Percentiles rank a stretch among this genome's conserved stretches.
phyloP scores from a whole-genome alignment of 2,113 vertebrate genomes.

The Pogona vitticeps region DNA sequence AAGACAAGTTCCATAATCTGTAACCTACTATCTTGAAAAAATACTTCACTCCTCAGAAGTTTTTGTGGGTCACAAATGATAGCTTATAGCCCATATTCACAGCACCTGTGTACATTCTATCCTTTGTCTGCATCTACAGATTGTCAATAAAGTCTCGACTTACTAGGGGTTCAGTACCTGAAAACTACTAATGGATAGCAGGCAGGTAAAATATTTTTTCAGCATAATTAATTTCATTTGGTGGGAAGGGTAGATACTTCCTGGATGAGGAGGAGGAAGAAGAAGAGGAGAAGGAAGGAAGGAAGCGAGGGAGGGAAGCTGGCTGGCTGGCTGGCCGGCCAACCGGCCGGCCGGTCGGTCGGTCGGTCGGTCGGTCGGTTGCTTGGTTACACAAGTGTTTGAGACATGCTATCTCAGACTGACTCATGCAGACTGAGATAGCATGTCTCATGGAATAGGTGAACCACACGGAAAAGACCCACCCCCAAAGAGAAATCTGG shows the following conservation, averaged over 20 bases:
- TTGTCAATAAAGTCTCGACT: background rate
- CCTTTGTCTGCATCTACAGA: background rate
- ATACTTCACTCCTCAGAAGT: fast-evolving
- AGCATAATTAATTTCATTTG: background rate
- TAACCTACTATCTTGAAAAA: background rate
- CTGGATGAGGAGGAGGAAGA: too few relatives aligned
- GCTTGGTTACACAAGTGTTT: background rate
- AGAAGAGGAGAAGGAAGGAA: too few relatives aligned
- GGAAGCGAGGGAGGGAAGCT: too few relatives aligned
- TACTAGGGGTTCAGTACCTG: background rate
- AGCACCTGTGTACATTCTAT: background rate
- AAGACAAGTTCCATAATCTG: constrained; percentile 17
- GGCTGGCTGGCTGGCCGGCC: too few relatives aligned
- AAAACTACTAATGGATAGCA: background rate
- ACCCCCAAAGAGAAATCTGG: background rate
- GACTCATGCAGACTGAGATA: background rate
- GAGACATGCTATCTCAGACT: background rate
- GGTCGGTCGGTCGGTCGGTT: too few relatives aligned
- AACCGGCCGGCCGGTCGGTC: too few relatives aligned
- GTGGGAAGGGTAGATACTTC: background rate
- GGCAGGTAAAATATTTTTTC: background rate
- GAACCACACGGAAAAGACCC: background rate
- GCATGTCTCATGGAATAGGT: background rate
- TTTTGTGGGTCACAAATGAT: background rate
- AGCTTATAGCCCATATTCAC: background rate